phyloP scores from a whole-genome alignment of 2,113 vertebrate species.

The Connochaetes taurinus region DNA sequence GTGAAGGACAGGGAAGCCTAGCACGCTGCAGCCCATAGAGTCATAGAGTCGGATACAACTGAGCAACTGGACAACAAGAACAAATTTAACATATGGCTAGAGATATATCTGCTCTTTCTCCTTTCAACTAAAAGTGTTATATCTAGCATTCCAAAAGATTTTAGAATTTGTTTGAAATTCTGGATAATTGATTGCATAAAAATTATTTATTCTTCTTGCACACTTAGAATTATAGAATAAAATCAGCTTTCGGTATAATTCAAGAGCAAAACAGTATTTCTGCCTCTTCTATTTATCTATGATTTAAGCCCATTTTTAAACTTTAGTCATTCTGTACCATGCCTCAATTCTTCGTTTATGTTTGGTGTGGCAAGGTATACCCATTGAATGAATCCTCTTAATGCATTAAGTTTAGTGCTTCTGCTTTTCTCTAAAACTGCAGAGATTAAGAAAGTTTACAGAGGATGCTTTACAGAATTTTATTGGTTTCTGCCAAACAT shows the following conservation, averaged over 20 bases:
- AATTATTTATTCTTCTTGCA: not conserved
- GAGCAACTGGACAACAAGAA: not conserved
- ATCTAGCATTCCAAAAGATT: not conserved
- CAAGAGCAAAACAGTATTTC: not conserved
- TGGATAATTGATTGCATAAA: not conserved
- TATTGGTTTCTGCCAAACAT: not conserved
- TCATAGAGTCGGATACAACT: not conserved
- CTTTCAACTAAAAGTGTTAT: not conserved
- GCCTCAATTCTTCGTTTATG: not conserved
- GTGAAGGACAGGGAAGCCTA: not conserved
- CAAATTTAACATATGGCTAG: not conserved
- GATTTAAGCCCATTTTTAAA: conserved; percentile 17
- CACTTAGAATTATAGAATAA: not conserved
- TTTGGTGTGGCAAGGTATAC: not conserved
- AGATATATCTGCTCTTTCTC: not conserved
- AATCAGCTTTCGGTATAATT: not conserved
- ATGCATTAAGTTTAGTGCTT: not conserved
- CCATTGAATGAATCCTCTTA: not conserved
- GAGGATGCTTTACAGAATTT: not conserved
- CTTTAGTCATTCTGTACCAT: not conserved
- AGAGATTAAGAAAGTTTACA: not conserved
- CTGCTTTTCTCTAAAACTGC: not conserved
- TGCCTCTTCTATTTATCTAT: not conserved
- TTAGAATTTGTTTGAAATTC: conserved; percentile 22
- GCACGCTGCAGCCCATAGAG: not conserved